These are phyloP conservation scores for Aplysina aerophoba DNA, from an alignment of 37 sponge, comb jelly and placozoan genomes.

Conservation along the genomic window DNA sequence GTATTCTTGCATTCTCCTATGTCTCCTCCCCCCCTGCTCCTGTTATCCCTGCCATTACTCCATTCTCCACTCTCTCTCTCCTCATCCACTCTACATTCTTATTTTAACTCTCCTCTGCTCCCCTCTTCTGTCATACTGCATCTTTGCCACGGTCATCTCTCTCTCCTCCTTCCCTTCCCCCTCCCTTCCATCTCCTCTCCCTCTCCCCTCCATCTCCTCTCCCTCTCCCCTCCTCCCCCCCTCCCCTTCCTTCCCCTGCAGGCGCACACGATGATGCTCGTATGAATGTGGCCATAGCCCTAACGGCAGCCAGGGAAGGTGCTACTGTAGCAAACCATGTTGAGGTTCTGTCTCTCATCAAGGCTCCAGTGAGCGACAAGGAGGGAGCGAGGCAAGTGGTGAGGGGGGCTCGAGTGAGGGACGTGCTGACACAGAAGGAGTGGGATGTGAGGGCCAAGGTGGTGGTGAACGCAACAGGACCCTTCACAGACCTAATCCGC, in stretches of 20 bases:
- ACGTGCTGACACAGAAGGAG: constrained; percentile 79
- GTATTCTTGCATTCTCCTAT: too few species aligned
- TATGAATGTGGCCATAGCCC: constrained; percentile 92
- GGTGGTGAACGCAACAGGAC: constrained; percentile 98
- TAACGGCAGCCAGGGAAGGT: constrained; percentile 94
- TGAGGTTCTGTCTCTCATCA: constrained; percentile 67
- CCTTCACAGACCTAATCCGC: constrained; percentile 89
- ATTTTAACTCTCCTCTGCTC: background rate
- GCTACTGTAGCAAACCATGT: constrained; percentile 91
- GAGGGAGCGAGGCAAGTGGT: constrained; percentile 51
- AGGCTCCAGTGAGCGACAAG: constrained; percentile 11
- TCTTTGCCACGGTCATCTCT: background rate
- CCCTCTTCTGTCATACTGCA: background rate
- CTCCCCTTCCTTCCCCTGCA: constrained; percentile 1
- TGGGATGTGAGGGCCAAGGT: constrained; percentile 92
- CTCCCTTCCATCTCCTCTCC: too few species aligned
- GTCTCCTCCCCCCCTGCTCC: too few species aligned
- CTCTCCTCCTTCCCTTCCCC: too few species aligned
- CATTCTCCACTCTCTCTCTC: background rate
- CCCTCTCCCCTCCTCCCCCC: constrained; percentile 21
- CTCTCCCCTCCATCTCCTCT: background rate
- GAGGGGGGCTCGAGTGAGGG: constrained; percentile 78
- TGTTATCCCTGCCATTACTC: too few species aligned
- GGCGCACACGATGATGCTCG: constrained; percentile 98
- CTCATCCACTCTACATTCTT: background rate